Evolutionary conservation across 2,113 vertebrate species (phyloP), one percentile per base, ranked within the genome.

Genomic region (Megalops atlanticus): DNA sequence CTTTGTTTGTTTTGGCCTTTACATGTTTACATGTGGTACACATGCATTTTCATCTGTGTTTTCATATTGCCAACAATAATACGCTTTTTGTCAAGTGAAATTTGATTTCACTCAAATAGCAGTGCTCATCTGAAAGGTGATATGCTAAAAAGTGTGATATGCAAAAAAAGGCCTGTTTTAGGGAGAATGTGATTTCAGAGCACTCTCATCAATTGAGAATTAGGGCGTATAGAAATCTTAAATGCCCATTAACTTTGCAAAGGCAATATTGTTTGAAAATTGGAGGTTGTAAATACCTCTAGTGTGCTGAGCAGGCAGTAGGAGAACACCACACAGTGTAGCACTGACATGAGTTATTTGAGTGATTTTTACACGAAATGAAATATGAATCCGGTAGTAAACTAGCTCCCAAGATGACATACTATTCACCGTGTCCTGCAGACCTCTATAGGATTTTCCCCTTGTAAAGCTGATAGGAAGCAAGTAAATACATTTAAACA

Each of bases 271-370:
- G 89, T 77, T 83, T 64, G 52, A 58, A 91, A 91, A 91, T 86
- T 77, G 85, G 70, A 79, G 89, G 89, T 84, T 90, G 88, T 93
- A 93, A 94, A 93, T 93, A 92, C 89, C 89, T 89, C 86, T 93
- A 91, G 92, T 90, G 87, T 89, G 90, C 89, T 90, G 91, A 88
- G 86, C 73, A 78, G 41, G 87, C 91, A 84, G 81, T 80, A 88
- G 85, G 86, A 88, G 85, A 81, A 84, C 87, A 87, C 82, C 78
- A 87, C 75, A 86, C 87, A 81, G 81, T 64, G 86, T 87, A 87
- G 90, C 83, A 45, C 79, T 84, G 86, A 87, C 87, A 70, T 91
- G 91, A 93, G 79, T 88, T 91, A 91, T 81, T 77, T 85, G 49
- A 43, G 82, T 86, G 84, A 91, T 91, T 89, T 87, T 86, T 86